Base-by-base conservation (phyloP, 1,140 invertebrate species). In the Drosophila orena region DNA sequence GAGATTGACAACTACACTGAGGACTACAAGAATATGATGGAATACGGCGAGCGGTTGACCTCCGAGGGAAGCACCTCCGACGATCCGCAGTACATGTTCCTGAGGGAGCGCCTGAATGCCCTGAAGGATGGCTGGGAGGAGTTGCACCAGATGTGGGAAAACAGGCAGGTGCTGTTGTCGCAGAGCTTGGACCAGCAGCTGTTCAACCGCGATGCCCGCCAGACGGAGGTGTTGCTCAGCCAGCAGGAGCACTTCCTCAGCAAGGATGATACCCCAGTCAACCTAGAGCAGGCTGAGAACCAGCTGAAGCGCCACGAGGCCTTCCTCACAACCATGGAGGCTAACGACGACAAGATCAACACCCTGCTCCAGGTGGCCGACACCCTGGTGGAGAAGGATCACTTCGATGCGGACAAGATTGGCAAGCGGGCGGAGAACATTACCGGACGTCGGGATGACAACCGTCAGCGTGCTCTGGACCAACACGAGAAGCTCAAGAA, bases 291-390 rank as follows among this genome's bases (percentile, higher is more conserved):
- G 92, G 99, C 98, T 34, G 99, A 99, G 92, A 98, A 98, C 88
- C 94, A 98, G 86, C 96, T 99, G 78, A 99, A 99, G 93, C 95
- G 98, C 17, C 98, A 99, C 93, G 98, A 99, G 93, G 98, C 98
- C 3, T 99, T 99, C 94, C 96, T 99, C 78, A 99, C 98, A 0
- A 99, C 98, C 0, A 99, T 99, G 97, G 98, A 99, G 93, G 99
- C 99, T 4, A 99, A 99, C 93, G 98, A 99, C 92, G 99, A 99
- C 86, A 99, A 99, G 93, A 97, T 99, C 89, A 99, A 99, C 92
- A 96, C 95, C 4, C 97, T 99, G 14, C 96, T 98, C 2, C 96
- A 98, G 86, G 99, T 99, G 92, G 98, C 98, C 54, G 95, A 97
- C 81, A 94, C 97, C 11, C 94, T 99, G 3, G 96, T 96, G 38